A percentile compares a stretch with the other conserved stretches of the same genome.
These are phyloP conservation scores for Mythimna loreyi DNA, from an alignment of 2,888 invertebrate genomes.

Conservation along the genomic window DNA sequence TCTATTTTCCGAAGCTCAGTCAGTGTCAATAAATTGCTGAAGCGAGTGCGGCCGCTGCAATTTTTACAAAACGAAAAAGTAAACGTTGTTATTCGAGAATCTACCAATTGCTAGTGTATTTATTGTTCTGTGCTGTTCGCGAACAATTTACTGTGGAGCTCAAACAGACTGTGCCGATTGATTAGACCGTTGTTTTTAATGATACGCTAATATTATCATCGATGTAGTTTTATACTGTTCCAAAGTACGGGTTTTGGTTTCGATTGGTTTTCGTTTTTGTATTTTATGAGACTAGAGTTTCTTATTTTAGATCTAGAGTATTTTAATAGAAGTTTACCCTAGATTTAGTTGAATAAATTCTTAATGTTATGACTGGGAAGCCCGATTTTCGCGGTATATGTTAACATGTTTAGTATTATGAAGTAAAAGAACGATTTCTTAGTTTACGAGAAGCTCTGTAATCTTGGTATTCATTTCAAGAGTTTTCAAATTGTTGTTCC, in stretches of 20 bases:
- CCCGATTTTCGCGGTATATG: neutral
- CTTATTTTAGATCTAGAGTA: conserved; percentile 25
- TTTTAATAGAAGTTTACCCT: conserved; percentile 6
- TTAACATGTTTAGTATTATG: neutral
- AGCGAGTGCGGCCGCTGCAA: conserved; percentile 69
- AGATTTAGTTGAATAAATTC: conserved; percentile 32
- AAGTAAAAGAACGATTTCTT: neutral
- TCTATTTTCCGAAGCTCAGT: conserved; percentile 54
- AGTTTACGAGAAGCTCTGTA: neutral
- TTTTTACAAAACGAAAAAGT: conserved; percentile 72
- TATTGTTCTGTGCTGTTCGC: conserved; percentile 64
- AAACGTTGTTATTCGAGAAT: conserved; percentile 67
- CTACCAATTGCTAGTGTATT: conserved; percentile 65
- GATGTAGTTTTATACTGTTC: conserved; percentile 20
- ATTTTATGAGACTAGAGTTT: conserved; percentile 36
- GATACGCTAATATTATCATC: conserved; percentile 41
- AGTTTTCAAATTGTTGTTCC: neutral
- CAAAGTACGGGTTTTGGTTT: conserved; percentile 10
- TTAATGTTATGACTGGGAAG: neutral
- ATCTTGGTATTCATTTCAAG: neutral
- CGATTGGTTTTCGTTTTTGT: conserved; percentile 33
- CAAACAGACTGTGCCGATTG: conserved; percentile 50
- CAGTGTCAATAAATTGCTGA: conserved; percentile 68
- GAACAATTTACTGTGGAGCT: conserved; percentile 51
- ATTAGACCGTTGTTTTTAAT: conserved; percentile 57